Percentiles rank a stretch among this genome's conserved stretches.
These are phyloP conservation scores for Volucella zonaria DNA, from an alignment of 2,888 invertebrate genomes.

Conservation along the genomic window DNA sequence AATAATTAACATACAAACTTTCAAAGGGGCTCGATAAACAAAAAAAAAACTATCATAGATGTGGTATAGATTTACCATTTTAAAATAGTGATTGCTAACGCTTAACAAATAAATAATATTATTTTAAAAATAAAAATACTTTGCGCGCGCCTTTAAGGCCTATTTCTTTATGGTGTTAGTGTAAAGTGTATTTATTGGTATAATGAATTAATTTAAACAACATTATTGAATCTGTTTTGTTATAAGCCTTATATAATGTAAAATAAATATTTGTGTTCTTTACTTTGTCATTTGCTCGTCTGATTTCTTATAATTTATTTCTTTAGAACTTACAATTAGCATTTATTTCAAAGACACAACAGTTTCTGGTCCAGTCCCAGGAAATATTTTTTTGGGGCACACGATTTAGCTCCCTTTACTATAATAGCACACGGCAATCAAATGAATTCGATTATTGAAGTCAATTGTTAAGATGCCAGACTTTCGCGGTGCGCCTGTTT, in stretches of 20 bases:
- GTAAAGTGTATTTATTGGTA: slow-evolving; percentile 38
- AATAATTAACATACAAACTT: slow-evolving; percentile 45
- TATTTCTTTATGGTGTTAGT: slow-evolving; percentile 54
- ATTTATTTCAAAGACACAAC: slow-evolving; percentile 82
- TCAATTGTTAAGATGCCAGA: slow-evolving; percentile 75
- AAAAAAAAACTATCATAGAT: slow-evolving; percentile 29
- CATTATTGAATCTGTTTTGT: slow-evolving; percentile 58
- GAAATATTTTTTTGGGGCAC: slow-evolving; percentile 78
- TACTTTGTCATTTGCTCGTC: slow-evolving; percentile 70
- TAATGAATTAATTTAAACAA: slow-evolving; percentile 55
- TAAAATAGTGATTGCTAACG: slow-evolving; percentile 69
- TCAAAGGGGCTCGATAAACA: slow-evolving; percentile 37
- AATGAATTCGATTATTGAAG: slow-evolving; percentile 56
- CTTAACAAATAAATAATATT: slow-evolving; percentile 60
- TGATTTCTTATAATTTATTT: slow-evolving; percentile 70
- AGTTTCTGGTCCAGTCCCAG: slow-evolving; percentile 83
- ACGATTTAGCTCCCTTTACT: slow-evolving; percentile 75
- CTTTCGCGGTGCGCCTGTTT: slow-evolving; percentile 74
- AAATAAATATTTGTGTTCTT: slow-evolving; percentile 73
- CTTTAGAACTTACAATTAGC: slow-evolving; percentile 75
- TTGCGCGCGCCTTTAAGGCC: slow-evolving; percentile 71
- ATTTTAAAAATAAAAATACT: slow-evolving; percentile 71
- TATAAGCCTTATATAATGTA: slow-evolving; percentile 72
- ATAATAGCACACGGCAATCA: slow-evolving; percentile 80
- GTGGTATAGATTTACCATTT: slow-evolving; percentile 59